Conservation (phyloP, 2,888 invertebrate genomes). For the Operophtera brumata region DNA sequence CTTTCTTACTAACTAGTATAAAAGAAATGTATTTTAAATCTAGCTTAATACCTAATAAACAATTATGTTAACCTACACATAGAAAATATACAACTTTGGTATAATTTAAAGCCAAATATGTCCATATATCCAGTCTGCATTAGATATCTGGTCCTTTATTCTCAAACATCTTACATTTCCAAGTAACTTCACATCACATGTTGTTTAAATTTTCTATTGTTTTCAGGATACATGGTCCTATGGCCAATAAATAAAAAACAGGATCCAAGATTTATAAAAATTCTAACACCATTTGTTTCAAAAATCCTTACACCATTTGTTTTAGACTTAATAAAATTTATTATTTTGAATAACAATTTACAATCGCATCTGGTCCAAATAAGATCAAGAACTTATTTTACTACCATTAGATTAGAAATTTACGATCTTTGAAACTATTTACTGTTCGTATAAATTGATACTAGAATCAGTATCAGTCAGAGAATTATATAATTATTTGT, state of each 20-base stretch:
- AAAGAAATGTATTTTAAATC: too few species aligned
- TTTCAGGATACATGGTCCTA: too few species aligned
- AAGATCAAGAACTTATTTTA: neutral
- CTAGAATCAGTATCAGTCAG: neutral
- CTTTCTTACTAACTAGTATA: too few species aligned
- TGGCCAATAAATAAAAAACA: too few species aligned
- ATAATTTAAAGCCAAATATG: conserved; percentile 1
- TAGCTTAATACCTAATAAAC: too few species aligned
- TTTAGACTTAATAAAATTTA: too few species aligned
- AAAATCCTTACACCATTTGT: too few species aligned
- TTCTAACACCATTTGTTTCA: too few species aligned
- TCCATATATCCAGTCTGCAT: conserved; percentile 5
- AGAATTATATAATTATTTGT: neutral
- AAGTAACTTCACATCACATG: too few species aligned
- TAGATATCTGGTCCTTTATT: conserved; percentile 3
- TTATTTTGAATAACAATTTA: neutral
- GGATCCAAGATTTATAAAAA: too few species aligned
- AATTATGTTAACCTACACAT: too few species aligned
- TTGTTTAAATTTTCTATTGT: too few species aligned
- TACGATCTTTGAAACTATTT: neutral
- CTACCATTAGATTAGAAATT: neutral
- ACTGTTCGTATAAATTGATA: neutral
- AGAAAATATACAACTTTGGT: neutral
- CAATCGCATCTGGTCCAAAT: neutral
- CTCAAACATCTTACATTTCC: neutral